phyloP scores from a whole-genome alignment of 2,888 invertebrate genomes.

The Anthrax anthrax region DNA sequence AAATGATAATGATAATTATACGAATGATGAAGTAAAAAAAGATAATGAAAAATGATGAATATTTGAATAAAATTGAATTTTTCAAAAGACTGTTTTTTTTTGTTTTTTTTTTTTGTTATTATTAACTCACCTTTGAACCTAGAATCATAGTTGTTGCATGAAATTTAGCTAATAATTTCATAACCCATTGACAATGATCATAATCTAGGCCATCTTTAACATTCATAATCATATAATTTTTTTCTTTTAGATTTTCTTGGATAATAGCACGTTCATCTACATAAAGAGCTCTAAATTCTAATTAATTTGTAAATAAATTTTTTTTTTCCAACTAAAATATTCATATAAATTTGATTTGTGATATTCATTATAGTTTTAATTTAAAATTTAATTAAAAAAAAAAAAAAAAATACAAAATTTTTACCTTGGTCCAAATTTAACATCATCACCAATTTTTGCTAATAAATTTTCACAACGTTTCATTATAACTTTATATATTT shows the following conservation, averaged over 20 bases:
- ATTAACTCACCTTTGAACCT: constrained; percentile 33
- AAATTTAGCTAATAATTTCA: constrained; percentile 38
- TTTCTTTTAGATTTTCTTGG: constrained; percentile 38
- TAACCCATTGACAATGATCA: constrained; percentile 33
- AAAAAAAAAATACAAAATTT: not conserved
- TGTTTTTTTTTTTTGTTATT: too few relatives aligned
- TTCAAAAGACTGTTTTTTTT: not conserved
- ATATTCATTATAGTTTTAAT: too few relatives aligned
- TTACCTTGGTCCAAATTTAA: constrained; percentile 20
- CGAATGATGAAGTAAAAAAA: not conserved
- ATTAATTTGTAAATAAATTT: not conserved
- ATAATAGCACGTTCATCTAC: constrained; percentile 23
- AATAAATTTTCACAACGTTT: constrained; percentile 15
- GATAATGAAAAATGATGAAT: not conserved
- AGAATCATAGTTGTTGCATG: constrained; percentile 40
- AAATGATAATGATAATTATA: not conserved
- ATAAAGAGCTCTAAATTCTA: constrained; percentile 16
- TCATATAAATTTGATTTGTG: not conserved
- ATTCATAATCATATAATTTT: constrained; percentile 37
- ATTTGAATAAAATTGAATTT: too few relatives aligned
- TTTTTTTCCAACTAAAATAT: not conserved
- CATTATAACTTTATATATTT: constrained; percentile 18
- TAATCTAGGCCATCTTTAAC: constrained; percentile 37
- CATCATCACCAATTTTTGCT: constrained; percentile 15
- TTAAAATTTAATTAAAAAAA: not conserved